Evolutionary conservation across 2,888 invertebrate species (phyloP).

Genomic region (Gisinianus flammeolus): DNA sequence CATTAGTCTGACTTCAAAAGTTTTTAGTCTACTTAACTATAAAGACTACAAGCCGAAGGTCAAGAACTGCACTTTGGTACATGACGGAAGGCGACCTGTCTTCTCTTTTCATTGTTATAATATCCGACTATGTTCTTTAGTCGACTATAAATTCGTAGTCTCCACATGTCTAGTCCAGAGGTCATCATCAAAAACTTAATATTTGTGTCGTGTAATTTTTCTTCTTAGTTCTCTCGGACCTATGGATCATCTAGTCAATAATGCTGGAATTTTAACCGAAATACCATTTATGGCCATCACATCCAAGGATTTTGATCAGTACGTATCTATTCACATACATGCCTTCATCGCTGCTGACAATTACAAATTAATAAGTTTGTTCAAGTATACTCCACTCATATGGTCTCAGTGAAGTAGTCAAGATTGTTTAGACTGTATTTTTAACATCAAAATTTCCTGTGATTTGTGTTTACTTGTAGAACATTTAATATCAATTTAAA

Average conservation of each 20-base stretch:
- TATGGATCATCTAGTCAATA: conserved; percentile 20
- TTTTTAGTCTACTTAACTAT: too few species aligned
- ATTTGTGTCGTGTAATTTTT: too few species aligned
- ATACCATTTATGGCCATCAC: neutral
- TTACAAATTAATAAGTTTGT: neutral
- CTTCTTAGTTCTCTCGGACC: conserved; percentile 8
- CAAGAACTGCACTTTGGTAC: too few species aligned
- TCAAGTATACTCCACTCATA: neutral
- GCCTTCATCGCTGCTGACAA: too few species aligned
- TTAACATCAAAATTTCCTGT: neutral
- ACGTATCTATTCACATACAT: neutral
- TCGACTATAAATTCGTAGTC: too few species aligned
- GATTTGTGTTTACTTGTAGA: conserved; percentile 12
- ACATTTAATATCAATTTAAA: conserved; percentile 31
- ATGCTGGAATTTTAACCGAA: conserved; percentile 4
- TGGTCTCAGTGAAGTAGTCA: neutral
- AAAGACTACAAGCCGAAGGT: too few species aligned
- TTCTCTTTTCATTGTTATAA: too few species aligned
- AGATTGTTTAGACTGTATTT: neutral
- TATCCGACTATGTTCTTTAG: too few species aligned
- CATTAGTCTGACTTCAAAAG: too few species aligned
- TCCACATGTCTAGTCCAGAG: too few species aligned
- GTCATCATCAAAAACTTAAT: too few species aligned
- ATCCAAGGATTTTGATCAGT: conserved; percentile 12
- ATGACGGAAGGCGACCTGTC: too few species aligned